These are phyloP conservation scores for Bombus consobrinus DNA, from an alignment of 1,140 invertebrate genomes.

Conservation along the genomic window DNA sequence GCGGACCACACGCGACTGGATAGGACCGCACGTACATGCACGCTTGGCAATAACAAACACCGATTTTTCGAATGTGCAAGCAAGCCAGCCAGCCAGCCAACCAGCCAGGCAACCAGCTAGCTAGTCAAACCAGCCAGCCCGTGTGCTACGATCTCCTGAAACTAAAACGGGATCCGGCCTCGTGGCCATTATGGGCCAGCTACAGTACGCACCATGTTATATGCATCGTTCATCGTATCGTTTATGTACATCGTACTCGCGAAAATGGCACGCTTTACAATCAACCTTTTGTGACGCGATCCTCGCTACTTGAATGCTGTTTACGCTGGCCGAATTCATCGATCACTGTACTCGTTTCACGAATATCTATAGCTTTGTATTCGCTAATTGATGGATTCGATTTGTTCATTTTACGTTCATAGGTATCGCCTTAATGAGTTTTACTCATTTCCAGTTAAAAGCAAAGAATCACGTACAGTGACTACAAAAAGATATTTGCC, in stretches of 20 bases:
- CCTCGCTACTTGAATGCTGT: not conserved
- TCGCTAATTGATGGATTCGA: not conserved
- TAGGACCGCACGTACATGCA: constrained; percentile 14
- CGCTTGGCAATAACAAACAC: constrained; percentile 25
- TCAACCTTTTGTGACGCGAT: not conserved
- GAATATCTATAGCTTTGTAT: no score
- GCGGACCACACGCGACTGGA: constrained; percentile 50
- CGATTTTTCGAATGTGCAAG: constrained; percentile 50
- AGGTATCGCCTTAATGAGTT: not conserved
- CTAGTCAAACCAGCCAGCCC: not conserved
- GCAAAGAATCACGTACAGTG: no score
- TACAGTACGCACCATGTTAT: constrained; percentile 55
- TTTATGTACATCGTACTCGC: not conserved
- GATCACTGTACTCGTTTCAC: not conserved
- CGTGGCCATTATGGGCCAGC: constrained; percentile 45
- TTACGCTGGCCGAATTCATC: not conserved
- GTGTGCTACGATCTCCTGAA: constrained; percentile 2
- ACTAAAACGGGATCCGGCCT: not conserved
- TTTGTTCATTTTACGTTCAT: not conserved
- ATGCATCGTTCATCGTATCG: constrained; percentile 1
- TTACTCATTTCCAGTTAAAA: not conserved
- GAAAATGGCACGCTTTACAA: constrained; percentile 18
- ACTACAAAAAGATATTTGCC: no score
- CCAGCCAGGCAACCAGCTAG: not conserved
- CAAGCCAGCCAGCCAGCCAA: not conserved